These are phyloP conservation scores for Diaphora mendica DNA, from an alignment of 2,888 invertebrate species.

Conservation along the genomic window DNA sequence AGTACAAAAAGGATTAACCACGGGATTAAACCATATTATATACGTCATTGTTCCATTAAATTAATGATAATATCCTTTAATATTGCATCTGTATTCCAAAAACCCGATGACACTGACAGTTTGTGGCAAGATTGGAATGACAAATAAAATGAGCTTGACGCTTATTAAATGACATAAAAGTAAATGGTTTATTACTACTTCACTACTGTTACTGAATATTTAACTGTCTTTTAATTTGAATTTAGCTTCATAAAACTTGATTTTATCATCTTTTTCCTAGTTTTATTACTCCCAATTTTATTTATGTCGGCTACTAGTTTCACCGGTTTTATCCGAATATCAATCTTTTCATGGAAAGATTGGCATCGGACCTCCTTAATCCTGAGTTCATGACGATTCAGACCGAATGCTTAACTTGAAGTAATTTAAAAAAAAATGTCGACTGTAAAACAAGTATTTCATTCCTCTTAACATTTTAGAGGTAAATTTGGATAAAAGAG, in stretches of 20 bases:
- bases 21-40: constrained; percentile 14
- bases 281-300: too few relatives aligned
- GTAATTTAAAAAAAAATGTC: too few relatives aligned
- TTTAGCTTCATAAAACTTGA: background rate
- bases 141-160: background rate
- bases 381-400: too few relatives aligned
- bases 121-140: constrained; percentile 31
- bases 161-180: constrained; percentile 20
- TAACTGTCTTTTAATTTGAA: constrained; percentile 22
- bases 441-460: too few relatives aligned
- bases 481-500: too few relatives aligned
- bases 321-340: too few relatives aligned
- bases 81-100: constrained; percentile 26
- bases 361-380: too few relatives aligned
- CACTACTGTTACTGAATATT: constrained; percentile 36
- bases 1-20: constrained; percentile 14
- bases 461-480: too few relatives aligned
- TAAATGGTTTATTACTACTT: constrained; percentile 32
- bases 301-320: too few relatives aligned
- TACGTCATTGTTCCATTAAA: constrained; percentile 13
- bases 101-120: constrained; percentile 40
- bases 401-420: too few relatives aligned
- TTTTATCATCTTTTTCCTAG: background rate
- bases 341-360: too few relatives aligned
- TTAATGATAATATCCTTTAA: constrained; percentile 22